Conservation (phyloP, 2,797 vertebrate genomes). For the Chlorospingus semifuscus region DNA sequence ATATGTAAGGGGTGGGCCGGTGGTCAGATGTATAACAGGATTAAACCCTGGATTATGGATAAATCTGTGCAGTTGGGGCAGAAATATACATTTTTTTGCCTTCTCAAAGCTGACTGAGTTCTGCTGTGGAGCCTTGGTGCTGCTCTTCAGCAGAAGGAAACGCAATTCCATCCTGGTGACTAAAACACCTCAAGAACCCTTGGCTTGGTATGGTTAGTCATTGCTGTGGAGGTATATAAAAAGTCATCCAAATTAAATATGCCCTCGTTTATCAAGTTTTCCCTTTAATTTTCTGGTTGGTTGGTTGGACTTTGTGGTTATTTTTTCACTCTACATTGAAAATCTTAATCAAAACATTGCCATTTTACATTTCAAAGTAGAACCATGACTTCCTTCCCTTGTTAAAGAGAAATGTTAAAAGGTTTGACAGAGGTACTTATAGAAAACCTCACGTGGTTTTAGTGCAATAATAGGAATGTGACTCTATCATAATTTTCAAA, state of each 20-base stretch:
- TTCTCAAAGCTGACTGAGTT: neutral
- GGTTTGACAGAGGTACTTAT: neutral
- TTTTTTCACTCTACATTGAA: neutral
- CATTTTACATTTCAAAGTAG: neutral
- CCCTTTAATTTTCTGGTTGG: neutral
- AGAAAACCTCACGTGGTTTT: neutral
- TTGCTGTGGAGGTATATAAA: neutral
- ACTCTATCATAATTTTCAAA: neutral
- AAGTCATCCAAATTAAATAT: accelerated
- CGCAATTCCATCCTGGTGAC: neutral
- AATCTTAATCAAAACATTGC: neutral
- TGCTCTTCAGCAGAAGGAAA: neutral
- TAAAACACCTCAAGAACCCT: neutral
- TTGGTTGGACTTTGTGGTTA: neutral
- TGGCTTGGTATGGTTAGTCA: neutral
- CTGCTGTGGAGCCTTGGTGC: neutral
- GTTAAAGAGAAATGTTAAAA: neutral
- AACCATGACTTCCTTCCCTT: neutral
- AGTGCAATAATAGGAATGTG: neutral
- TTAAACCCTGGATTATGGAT: neutral
- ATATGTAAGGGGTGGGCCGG: neutral
- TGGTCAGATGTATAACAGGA: neutral
- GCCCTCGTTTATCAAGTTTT: neutral
- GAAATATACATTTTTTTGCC: accelerated
- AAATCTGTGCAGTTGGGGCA: neutral